Base-by-base conservation (phyloP, 2,797 vertebrate species). In the Melanotaenia pygmaea region DNA sequence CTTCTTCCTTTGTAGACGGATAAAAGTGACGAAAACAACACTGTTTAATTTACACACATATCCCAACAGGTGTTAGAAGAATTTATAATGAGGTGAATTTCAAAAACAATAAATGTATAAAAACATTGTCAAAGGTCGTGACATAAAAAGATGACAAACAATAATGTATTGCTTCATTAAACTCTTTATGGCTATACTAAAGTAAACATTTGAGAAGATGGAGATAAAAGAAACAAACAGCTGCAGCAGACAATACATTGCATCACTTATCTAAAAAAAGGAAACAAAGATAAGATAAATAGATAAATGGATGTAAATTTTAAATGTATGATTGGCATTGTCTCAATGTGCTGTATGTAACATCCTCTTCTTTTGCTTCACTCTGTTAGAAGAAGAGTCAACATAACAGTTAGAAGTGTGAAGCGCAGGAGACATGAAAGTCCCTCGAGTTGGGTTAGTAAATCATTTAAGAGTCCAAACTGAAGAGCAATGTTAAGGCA, bases 331-430 rank as follows among this genome's bases (percentile, higher is more conserved):
- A 30, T 10, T 64, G 6, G 20, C 60, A 20, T 1, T 10, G 7
- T 20, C 18, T 47, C 50, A 79, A 1, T 0, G 16, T 64, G 59
- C 62, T 82, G 4, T 76, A 76, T 28, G 59, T 69, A 3, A 68
- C 38, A 16, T 69, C 22, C 1, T 60, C 43, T 12, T 30, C 24
- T 62, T 67, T 66, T 53, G 12, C 16, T 58, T 64, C 28, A 63
- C n/a, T 38, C 74, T 85, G 64, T 20, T 38, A 14, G 5, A 79
- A 61, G 10, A 73, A 2, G 67, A 69, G 5, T 0, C 59, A 67
- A 53, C 22, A 26, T 43, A 2, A 64, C 5, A 1, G 11, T 57
- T 40, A 71, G 37, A 7, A 3, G 37, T 13, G 7, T 51, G 14
- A 1, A 3, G 10, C 0, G 7, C 18, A 9, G 0, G 28, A 32